Base-by-base conservation (phyloP, 2,888 invertebrate species). In the Melikaiella ostensackeni region DNA sequence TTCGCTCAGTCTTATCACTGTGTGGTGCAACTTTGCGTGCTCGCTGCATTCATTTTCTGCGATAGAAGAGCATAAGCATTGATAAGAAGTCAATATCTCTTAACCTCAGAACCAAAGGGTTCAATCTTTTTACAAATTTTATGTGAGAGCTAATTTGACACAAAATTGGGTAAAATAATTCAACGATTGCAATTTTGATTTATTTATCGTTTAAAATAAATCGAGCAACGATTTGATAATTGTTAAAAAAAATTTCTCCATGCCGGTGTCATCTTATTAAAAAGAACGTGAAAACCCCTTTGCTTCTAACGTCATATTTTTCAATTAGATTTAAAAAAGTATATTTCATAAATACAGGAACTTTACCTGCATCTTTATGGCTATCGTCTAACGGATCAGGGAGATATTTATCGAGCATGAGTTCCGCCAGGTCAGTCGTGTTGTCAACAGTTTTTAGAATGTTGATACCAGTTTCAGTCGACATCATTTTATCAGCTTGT, bases 371-470 rank as follows among this genome's bases (percentile, higher is more conserved):
- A 46, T 83, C 93, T 73, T 89, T 88, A 30, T 92, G 92, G 77
- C 92, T 92, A 83, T 95, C 94, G 35, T 93, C 93, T 1, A 92
- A 89, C 87, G 92, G 83, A 90, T 93, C 92, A 24, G 95, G 96
- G 82, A 96, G 93, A 89, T 96, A 96, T 86, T 95, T 95, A 90
- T 96, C 96, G 9, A 96, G 90, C 85, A 95, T 93, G 76, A 94
- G 93, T 92, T 96, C 96, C 33, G 96, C 96, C 81, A 94, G 92
- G 9, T 93, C 93, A 9, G 96, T 94, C 73, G 95, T 95, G 4
- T 93, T 93, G 88, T 96, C 96, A 16, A 96, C 93, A 76, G 95
- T 94, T 84, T 92, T 92, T 64, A 95, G 92, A 0, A 95, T 95
- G 89, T 94, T 93, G 89, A 94, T 94, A n/a, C 95, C 96, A 84